Evolutionary conservation across 1,140 invertebrate species (phyloP).

Genomic region (Anadara kagoshimensis): DNA sequence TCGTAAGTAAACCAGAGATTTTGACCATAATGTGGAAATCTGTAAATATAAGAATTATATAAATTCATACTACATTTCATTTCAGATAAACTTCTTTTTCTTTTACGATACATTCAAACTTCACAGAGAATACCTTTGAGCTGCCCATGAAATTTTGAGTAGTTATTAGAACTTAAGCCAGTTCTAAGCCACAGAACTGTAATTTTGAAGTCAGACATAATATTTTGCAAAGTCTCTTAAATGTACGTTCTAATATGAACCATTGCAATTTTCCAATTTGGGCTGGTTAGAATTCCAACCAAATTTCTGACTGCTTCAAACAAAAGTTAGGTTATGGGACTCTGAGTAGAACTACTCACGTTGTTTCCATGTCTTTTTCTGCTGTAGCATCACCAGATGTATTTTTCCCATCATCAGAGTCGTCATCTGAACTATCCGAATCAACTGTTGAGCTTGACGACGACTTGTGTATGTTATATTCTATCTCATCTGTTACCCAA

Average conservation of each 20-base stretch:
- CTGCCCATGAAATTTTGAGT: too few species aligned
- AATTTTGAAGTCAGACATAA: too few species aligned
- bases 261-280: too few species aligned
- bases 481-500: slow-evolving; percentile 54
- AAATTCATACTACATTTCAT: neutral
- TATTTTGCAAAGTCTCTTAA: too few species aligned
- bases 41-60: slow-evolving; percentile 44
- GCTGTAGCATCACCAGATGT: neutral
- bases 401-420: slow-evolving; percentile 24
- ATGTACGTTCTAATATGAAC: too few species aligned
- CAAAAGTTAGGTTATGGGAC: neutral
- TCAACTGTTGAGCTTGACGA: neutral
- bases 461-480: slow-evolving; percentile 31
- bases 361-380: slow-evolving; percentile 18
- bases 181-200: too few species aligned
- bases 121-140: too few species aligned
- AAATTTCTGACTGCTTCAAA: too few species aligned
- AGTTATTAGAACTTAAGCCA: too few species aligned
- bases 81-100: neutral
- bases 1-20: slow-evolving; percentile 72
- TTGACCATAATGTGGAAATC: slow-evolving; percentile 70
- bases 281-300: too few species aligned
- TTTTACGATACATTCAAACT: neutral
- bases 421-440: slow-evolving; percentile 39
- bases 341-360: neutral